A percentile compares a stretch with the other conserved stretches of the same genome.
phyloP scores from a whole-genome alignment of 2,113 vertebrate genomes.

The Casuarius casuarius region DNA sequence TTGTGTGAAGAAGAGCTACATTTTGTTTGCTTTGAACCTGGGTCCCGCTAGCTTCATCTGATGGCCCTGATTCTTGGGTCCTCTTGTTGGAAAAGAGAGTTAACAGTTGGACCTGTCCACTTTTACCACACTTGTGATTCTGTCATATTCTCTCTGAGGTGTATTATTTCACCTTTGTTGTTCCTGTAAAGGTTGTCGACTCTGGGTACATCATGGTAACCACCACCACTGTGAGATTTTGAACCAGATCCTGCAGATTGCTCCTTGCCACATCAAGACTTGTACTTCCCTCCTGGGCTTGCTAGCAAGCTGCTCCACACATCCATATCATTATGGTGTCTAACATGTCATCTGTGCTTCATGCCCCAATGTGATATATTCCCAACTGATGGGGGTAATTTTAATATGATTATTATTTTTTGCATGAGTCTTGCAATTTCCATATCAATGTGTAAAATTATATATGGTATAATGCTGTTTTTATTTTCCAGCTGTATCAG shows the following conservation, averaged over 20 bases:
- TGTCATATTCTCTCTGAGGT: background rate
- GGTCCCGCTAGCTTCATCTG: background rate
- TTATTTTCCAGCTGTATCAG: background rate
- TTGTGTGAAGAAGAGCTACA: background rate
- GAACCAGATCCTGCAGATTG: background rate
- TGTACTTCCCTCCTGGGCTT: background rate
- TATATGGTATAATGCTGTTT: background rate
- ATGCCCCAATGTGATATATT: background rate
- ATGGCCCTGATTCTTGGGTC: too few species aligned
- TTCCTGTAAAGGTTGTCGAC: accelerated
- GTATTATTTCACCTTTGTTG: background rate
- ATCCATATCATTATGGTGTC: background rate
- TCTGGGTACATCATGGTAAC: background rate
- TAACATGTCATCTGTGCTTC: background rate
- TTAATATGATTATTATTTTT: background rate
- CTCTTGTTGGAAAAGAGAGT: background rate
- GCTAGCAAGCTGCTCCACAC: background rate
- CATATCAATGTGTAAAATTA: background rate
- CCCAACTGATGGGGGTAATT: background rate
- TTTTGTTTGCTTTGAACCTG: background rate
- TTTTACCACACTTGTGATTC: background rate
- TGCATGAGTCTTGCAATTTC: background rate
- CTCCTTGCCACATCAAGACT: background rate
- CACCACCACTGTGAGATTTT: background rate
- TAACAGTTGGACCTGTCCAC: background rate